A percentile compares a stretch with the other conserved stretches of the same genome.
Evolutionary conservation across 2,113 vertebrate genomes (phyloP).

Genomic region (Hippocampus mohnikei): DNA sequence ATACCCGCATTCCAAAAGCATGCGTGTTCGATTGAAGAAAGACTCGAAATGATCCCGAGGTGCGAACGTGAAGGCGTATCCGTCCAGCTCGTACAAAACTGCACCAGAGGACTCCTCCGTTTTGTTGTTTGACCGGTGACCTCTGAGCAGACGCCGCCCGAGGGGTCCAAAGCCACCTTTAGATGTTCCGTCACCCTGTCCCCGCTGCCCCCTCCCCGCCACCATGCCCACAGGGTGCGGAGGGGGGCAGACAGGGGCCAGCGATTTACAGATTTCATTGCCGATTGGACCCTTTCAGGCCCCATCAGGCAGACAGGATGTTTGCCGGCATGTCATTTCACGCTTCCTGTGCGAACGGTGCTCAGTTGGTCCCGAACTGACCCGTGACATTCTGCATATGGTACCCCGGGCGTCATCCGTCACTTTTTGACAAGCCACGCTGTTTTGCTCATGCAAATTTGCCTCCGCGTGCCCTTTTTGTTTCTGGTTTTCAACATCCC

Average conservation of each 20-base stretch:
- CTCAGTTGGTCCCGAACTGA: slow-evolving; percentile 34
- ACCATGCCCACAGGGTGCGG: slow-evolving; percentile 4
- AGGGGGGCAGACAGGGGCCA: slow-evolving; percentile 32
- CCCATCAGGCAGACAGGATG: slow-evolving; percentile 36
- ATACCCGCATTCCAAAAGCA: no score
- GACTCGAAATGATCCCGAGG: no score
- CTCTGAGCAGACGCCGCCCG: slow-evolving; percentile 25
- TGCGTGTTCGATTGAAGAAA: no score
- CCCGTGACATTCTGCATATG: slow-evolving; percentile 47
- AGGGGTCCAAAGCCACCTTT: slow-evolving; percentile 32
- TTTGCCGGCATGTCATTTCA: slow-evolving; percentile 30
- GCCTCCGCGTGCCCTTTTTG: slow-evolving; percentile 48
- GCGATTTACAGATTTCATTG: slow-evolving; percentile 40
- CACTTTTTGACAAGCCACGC: slow-evolving; percentile 31
- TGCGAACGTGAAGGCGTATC: no score
- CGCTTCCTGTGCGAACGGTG: slow-evolving; percentile 15
- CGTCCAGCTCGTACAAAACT: no score
- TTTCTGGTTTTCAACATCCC: slow-evolving; percentile 36
- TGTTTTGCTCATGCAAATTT: slow-evolving; percentile 43
- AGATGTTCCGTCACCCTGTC: slow-evolving; percentile 8
- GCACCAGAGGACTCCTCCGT: slow-evolving; percentile 16
- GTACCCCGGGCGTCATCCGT: slow-evolving; percentile 55
- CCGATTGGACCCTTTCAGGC: slow-evolving; percentile 46
- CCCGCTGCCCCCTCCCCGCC: neutral
- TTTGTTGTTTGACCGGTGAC: slow-evolving; percentile 30